Evolutionary conservation across 2,113 vertebrate genomes (phyloP).

Genomic region (Sinocyclocheilus anophthalmus): DNA sequence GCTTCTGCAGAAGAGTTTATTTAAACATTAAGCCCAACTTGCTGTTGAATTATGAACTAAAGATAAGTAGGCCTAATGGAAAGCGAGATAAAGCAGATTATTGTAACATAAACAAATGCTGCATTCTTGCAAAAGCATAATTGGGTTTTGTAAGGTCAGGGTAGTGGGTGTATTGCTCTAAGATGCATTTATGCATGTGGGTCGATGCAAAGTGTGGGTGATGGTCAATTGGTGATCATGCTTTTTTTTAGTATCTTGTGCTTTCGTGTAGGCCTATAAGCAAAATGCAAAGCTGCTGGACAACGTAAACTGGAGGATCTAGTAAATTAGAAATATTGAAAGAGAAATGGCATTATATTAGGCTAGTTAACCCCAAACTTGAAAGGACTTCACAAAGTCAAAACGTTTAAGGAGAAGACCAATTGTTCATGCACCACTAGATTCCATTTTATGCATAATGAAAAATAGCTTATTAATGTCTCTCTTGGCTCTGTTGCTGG

Average conservation of each 20-base stretch:
- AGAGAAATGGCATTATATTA: neutral
- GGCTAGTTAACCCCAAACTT: neutral
- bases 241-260: neutral
- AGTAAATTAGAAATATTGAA: neutral
- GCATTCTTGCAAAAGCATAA: conserved; percentile 1
- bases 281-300: neutral
- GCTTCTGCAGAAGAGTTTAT: neutral
- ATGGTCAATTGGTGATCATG: conserved; percentile 28
- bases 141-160: conserved; percentile 38
- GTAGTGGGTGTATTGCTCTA: conserved; percentile 59
- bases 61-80: neutral
- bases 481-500: conserved; percentile 38
- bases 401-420: conserved; percentile 20
- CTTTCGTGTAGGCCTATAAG: neutral
- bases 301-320: neutral
- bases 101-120: neutral
- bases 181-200: conserved; percentile 54
- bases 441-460: conserved; percentile 29
- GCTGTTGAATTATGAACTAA: conserved; percentile 1
- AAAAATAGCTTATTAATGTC: conserved; percentile 40
- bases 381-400: conserved; percentile 4
- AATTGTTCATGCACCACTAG: conserved; percentile 38
- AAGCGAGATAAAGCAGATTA: conserved; percentile 34
- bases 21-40: neutral
- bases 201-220: conserved; percentile 57